Base-by-base conservation (phyloP, 2,888 invertebrate species). In the Ceraclea dissimilis region DNA sequence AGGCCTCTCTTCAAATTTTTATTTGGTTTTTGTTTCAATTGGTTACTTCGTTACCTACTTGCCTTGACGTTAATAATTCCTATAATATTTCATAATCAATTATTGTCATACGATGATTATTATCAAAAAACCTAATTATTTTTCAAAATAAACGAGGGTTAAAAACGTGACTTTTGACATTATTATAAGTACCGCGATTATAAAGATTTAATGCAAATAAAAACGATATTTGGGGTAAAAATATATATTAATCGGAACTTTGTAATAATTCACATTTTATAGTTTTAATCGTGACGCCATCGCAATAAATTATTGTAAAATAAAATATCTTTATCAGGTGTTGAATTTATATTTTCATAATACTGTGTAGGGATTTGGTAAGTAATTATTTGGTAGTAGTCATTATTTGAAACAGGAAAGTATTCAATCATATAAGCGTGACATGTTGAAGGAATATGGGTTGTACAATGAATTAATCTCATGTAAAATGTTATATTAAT, bases 281-380 rank as follows among this genome's bases (percentile, higher is more conserved):
- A 34, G 48, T 48, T 16, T 20, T 52, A 54, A 61, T 61, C 61
- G 22, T 13, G 49, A 34, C 48, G 22, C 47, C 20, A 60, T 60
- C 60, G 50, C 46, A 31, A 49, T 61, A 57, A 59, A 61, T 61
- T 61, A 51, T 54, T 18, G 33, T 16, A 39, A 52, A 53, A 56
- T 54, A 39, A 52, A 53, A 56, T 54, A 46, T 58, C 53, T 60
- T 60, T 61, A 61, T 61, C 60, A 56, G 61, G 61, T 61, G 61
- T 61, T 54, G 61, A 61, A 50, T 61, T 22, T 47, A 39, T 33
- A 47, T 39, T 50, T 54, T 54, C 54, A 39, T 21, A n/a, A 16
- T n/a, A n/a, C n/a, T n/a, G n/a, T n/a, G 47, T 13, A 20, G 19
- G 18, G 47, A 8, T 16, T 39, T 47, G 18, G 21, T 48, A 20